A percentile compares a stretch with the other conserved stretches of the same genome.
Conservation (phyloP, 2,888 invertebrate species). For the Gastrophysa polygoni region DNA sequence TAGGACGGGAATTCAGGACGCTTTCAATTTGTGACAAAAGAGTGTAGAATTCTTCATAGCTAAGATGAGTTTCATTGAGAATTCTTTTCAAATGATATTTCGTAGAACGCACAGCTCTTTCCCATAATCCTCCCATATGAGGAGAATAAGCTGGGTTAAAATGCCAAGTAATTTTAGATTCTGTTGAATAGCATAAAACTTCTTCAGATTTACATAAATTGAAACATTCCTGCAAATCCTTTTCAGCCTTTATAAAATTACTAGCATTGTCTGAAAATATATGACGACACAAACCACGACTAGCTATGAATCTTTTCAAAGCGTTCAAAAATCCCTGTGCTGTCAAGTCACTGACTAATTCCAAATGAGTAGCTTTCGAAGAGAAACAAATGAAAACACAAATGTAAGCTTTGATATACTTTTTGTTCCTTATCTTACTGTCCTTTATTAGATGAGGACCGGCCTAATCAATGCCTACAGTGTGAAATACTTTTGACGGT, state of each 20-base stretch:
- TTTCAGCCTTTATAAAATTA: slow-evolving; percentile 29
- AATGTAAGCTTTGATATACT: slow-evolving; percentile 15
- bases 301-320: slow-evolving; percentile 18
- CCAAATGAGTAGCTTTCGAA: slow-evolving; percentile 9
- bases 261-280: slow-evolving; percentile 5
- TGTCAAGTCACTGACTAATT: slow-evolving; percentile 14
- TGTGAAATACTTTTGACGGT: slow-evolving; percentile 33
- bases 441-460: slow-evolving; percentile 20
- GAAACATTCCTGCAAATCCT: too few species aligned
- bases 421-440: slow-evolving; percentile 19
- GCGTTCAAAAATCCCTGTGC: slow-evolving; percentile 14
- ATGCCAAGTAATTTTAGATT: slow-evolving; percentile 1
- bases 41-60: not conserved
- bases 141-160: slow-evolving; percentile 7
- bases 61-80: slow-evolving; percentile 1
- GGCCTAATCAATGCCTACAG: slow-evolving; percentile 33
- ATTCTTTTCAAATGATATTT: slow-evolving; percentile 1
- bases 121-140: slow-evolving; percentile 14
- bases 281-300: slow-evolving; percentile 15
- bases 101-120: not conserved
- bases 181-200: too few species aligned
- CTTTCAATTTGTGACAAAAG: slow-evolving; percentile 8
- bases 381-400: slow-evolving; percentile 23
- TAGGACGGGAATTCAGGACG: not conserved
- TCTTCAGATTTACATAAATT: too few species aligned